These are phyloP conservation scores for Chloroclysta siterata DNA, from an alignment of 2,888 invertebrate species.

Conservation along the genomic window DNA sequence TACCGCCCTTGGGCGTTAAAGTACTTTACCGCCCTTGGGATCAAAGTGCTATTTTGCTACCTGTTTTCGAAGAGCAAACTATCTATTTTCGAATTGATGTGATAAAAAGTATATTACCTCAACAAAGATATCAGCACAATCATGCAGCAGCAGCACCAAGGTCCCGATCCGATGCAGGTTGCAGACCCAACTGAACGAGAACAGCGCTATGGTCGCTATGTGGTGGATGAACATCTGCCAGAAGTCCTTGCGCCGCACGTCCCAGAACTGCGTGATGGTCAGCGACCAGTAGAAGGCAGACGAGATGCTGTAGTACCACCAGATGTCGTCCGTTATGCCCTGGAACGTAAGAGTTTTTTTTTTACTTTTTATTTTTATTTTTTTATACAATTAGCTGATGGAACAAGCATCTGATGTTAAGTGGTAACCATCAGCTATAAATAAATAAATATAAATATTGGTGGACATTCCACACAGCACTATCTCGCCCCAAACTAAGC, in stretches of 20 bases:
- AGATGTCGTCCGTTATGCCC: constrained; percentile 91
- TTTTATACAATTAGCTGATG: too few relatives aligned
- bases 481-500: too few relatives aligned
- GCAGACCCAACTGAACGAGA: constrained; percentile 96
- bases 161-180: constrained; percentile 96
- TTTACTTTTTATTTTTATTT: background rate
- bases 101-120: constrained; percentile 86
- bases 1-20: too few relatives aligned
- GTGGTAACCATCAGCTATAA: too few relatives aligned
- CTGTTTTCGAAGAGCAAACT: too few relatives aligned
- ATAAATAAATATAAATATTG: too few relatives aligned
- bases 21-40: too few relatives aligned
- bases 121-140: constrained; percentile 94
- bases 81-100: too few relatives aligned
- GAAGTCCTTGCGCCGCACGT: constrained; percentile 95
- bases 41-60: too few relatives aligned
- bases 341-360: constrained; percentile 64
- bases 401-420: too few relatives aligned
- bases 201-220: constrained; percentile 93
- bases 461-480: too few relatives aligned
- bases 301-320: constrained; percentile 98
- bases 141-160: constrained; percentile 93
- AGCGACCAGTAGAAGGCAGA: constrained; percentile 97
- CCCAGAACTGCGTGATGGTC: constrained; percentile 95
- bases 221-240: constrained; percentile 99